Percentiles rank a stretch among this genome's conserved stretches.
Conservation (phyloP, 2,113 vertebrate species). For the Emydura subglobosa region DNA sequence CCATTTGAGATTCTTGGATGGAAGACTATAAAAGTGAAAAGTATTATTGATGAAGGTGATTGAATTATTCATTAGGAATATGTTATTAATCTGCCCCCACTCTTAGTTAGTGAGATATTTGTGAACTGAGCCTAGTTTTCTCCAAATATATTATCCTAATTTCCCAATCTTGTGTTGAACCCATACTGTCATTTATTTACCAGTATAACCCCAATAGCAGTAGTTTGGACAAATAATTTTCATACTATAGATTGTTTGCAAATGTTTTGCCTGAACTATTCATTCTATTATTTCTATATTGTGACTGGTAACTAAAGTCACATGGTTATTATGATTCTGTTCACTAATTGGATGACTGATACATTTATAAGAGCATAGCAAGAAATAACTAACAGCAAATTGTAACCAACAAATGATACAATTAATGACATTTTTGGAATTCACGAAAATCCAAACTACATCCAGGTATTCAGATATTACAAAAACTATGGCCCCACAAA, state of each 20-base stretch:
- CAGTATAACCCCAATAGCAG: background rate
- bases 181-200: background rate
- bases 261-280: background rate
- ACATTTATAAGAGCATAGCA: background rate
- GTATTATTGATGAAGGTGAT: background rate
- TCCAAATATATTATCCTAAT: background rate
- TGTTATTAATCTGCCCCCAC: background rate
- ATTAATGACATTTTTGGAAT: background rate
- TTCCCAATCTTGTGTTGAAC: background rate
- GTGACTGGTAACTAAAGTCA: background rate
- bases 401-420: background rate
- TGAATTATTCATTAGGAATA: background rate
- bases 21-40: background rate
- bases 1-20: background rate
- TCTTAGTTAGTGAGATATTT: background rate
- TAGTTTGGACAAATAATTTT: background rate
- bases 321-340: background rate
- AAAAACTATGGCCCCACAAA: background rate
- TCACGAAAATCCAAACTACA: background rate
- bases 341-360: background rate
- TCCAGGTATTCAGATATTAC: background rate
- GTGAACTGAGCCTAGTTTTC: background rate
- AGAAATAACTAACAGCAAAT: background rate
- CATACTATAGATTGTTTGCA: background rate
- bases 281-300: background rate